A percentile compares a stretch with the other conserved stretches of the same genome.
Conservation (phyloP, 2,113 vertebrate genomes). For the Carassius gibelio region DNA sequence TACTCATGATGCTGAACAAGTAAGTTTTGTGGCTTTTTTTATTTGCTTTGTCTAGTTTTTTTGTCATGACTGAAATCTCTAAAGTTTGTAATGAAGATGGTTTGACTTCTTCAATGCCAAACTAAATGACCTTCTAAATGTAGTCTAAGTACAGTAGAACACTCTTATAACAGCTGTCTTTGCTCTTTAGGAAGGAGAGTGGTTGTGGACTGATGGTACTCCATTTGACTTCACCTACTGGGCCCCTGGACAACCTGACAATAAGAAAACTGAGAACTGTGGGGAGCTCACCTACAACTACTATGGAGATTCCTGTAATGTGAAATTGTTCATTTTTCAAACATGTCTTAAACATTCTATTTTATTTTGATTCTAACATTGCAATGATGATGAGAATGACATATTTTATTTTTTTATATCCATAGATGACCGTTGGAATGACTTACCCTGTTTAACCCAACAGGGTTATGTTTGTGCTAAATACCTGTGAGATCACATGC, state of each 20-base stretch:
- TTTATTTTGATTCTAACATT: background rate
- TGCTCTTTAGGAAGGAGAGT: background rate
- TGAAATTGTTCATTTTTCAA: background rate
- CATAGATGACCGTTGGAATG: background rate
- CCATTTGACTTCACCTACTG: background rate
- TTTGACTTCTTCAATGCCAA: background rate
- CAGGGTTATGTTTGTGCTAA: background rate
- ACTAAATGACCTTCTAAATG: background rate
- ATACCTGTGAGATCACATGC: background rate
- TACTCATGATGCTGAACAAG: background rate
- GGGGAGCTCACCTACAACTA: background rate
- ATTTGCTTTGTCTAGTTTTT: background rate
- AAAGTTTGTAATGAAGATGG: background rate
- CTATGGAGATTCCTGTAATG: too few relatives aligned
- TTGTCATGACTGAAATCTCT: background rate
- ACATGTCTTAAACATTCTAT: background rate
- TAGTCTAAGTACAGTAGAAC: background rate
- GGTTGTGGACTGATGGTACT: conserved; percentile 27
- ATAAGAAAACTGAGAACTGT: background rate
- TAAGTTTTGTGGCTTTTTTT: background rate
- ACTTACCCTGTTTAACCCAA: accelerated
- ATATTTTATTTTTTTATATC: background rate
- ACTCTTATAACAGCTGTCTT: background rate
- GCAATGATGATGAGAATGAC: background rate
- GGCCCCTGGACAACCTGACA: too few relatives aligned